phyloP scores from a whole-genome alignment of 2,888 invertebrate species.

The Caenorhabditis sp. region DNA sequence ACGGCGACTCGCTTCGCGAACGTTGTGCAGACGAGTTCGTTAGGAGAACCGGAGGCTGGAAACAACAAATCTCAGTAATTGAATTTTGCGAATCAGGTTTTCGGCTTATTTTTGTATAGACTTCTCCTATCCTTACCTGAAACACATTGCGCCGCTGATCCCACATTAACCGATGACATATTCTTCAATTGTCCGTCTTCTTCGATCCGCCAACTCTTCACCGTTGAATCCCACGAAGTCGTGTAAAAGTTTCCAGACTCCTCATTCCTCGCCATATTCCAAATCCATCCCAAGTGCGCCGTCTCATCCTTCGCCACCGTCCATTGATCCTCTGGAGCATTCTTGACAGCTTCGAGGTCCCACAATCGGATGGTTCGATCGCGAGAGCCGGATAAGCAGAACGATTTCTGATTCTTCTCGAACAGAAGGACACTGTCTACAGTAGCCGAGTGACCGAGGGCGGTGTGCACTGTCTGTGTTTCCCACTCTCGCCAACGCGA shows the following conservation, averaged over 20 bases:
- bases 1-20: conserved; percentile 51
- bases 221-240: conserved; percentile 62
- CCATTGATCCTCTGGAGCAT: conserved; percentile 44
- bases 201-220: conserved; percentile 55
- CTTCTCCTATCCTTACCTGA: neutral
- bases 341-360: conserved; percentile 58
- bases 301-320: conserved; percentile 44
- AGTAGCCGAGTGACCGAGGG: conserved; percentile 63
- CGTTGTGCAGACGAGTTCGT: conserved; percentile 61
- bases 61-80: no score
- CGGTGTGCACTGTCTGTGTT: conserved; percentile 40
- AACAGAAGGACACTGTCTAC: conserved; percentile 68
- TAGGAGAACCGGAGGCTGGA: neutral
- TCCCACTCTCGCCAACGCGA: conserved; percentile 59
- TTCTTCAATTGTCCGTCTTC: conserved; percentile 34
- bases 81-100: no score
- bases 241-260: conserved; percentile 39
- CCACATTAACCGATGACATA: conserved; percentile 36
- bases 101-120: no score
- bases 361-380: conserved; percentile 68
- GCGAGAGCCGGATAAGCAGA: conserved; percentile 67
- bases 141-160: conserved; percentile 63
- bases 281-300: conserved; percentile 63
- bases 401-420: conserved; percentile 42
- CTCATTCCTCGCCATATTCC: conserved; percentile 53